These are phyloP conservation scores for Allophyes oxyacanthae DNA, from an alignment of 2,888 invertebrate species.

Conservation along the genomic window DNA sequence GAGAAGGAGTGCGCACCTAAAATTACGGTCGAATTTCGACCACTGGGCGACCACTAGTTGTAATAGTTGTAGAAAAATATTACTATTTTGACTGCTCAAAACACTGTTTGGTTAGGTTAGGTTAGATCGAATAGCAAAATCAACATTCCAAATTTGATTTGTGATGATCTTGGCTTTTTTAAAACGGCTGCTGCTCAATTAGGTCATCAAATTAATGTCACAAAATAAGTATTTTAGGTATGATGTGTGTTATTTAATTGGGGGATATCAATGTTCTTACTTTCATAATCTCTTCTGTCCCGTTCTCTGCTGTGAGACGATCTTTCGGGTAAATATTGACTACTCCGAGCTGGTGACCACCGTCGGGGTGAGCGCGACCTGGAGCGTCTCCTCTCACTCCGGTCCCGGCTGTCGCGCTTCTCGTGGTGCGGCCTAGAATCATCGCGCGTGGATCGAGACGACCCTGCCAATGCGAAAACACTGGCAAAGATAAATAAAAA, in stretches of 20 bases:
- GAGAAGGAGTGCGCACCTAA: too few relatives aligned
- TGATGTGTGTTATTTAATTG: too few relatives aligned
- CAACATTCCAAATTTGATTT: too few relatives aligned
- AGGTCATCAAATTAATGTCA: slow-evolving; percentile 11
- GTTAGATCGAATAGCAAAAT: too few relatives aligned
- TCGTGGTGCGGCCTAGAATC: slow-evolving; percentile 82
- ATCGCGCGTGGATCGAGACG: slow-evolving; percentile 89
- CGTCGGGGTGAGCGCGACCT: slow-evolving; percentile 72
- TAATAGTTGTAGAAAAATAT: too few relatives aligned
- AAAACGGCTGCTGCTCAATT: slow-evolving; percentile 19
- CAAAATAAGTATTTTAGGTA: too few relatives aligned
- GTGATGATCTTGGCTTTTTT: too few relatives aligned
- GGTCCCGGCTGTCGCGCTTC: slow-evolving; percentile 59
- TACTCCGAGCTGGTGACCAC: slow-evolving; percentile 61
- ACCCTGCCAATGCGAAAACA: slow-evolving; percentile 94
- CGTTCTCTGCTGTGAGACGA: slow-evolving; percentile 63
- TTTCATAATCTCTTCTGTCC: slow-evolving; percentile 53
- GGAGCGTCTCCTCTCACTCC: slow-evolving; percentile 57
- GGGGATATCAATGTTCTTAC: too few relatives aligned
- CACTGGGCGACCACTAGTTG: too few relatives aligned
- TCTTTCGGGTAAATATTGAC: slow-evolving; percentile 53
- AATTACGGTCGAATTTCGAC: too few relatives aligned
- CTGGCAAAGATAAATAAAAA: slow-evolving; percentile 91
- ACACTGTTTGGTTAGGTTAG: too few relatives aligned
- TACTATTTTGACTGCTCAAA: too few relatives aligned